phyloP scores from a whole-genome alignment of 2,888 invertebrate species.

The Parnassius orleans region DNA sequence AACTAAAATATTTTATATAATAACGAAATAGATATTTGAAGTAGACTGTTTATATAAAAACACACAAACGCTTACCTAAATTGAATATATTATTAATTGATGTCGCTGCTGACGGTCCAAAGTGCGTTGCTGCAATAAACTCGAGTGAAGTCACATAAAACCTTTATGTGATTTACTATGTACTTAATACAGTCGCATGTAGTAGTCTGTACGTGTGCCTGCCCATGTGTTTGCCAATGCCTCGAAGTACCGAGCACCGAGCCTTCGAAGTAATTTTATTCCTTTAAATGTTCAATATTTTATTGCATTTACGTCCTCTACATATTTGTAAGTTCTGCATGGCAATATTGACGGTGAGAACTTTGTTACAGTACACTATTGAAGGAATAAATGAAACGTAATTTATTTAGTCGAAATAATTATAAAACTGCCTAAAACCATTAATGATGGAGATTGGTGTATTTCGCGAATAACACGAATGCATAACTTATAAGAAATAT shows the following conservation, averaged over 20 bases:
- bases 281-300: conserved; percentile 10
- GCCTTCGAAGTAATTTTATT: conserved; percentile 9
- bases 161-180: conserved; percentile 75
- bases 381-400: too few species aligned
- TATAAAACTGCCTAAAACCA: too few species aligned
- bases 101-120: conserved; percentile 46
- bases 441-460: too few species aligned
- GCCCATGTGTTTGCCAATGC: conserved; percentile 1
- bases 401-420: too few species aligned
- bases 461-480: too few species aligned
- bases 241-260: conserved; percentile 1
- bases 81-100: background rate
- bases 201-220: conserved; percentile 31
- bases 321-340: background rate
- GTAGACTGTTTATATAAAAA: too few species aligned
- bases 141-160: conserved; percentile 69
- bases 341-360: background rate
- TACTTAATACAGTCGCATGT: conserved; percentile 63
- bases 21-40: too few species aligned
- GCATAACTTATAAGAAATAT: too few species aligned
- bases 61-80: background rate
- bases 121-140: conserved; percentile 54
- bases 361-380: too few species aligned
- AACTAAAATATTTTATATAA: too few species aligned
- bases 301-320: background rate